Conservation (phyloP, 2,888 invertebrate species). For the Prosapia bicincta region DNA sequence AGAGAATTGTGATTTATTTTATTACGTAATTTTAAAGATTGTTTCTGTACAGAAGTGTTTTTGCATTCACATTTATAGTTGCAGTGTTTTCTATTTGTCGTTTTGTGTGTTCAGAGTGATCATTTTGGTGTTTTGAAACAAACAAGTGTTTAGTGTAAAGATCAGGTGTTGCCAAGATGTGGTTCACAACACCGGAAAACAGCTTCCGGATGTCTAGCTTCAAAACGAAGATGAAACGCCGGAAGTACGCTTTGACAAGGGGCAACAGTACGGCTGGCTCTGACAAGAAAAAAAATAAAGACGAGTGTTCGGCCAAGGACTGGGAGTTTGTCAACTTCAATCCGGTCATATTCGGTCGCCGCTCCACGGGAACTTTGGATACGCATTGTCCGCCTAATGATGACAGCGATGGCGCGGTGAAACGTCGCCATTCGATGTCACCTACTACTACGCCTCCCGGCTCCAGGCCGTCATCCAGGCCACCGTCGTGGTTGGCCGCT, state of each 20-base stretch:
- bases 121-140: too few relatives aligned
- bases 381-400: constrained; percentile 6
- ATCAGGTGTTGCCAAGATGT: constrained; percentile 37
- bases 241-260: constrained; percentile 42
- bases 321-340: constrained; percentile 47
- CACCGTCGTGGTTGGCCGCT: constrained; percentile 39
- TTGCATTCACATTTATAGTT: neutral
- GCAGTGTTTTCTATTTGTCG: neutral
- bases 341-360: constrained; percentile 36
- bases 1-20: neutral
- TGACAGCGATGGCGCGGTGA: neutral
- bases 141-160: neutral
- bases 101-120: too few relatives aligned
- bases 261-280: constrained; percentile 45
- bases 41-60: too few relatives aligned
- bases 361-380: constrained; percentile 16
- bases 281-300: constrained; percentile 21
- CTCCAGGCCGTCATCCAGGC: constrained; percentile 35
- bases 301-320: constrained; percentile 32
- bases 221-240: constrained; percentile 43
- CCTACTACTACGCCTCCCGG: constrained; percentile 31
- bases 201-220: constrained; percentile 46
- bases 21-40: neutral
- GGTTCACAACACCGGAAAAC: constrained; percentile 45
- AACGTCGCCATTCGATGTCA: constrained; percentile 2